A percentile compares a stretch with the other conserved stretches of the same genome.
These are phyloP conservation scores for Bucorvus abyssinicus DNA, from an alignment of 2,797 vertebrate species.

Conservation along the genomic window DNA sequence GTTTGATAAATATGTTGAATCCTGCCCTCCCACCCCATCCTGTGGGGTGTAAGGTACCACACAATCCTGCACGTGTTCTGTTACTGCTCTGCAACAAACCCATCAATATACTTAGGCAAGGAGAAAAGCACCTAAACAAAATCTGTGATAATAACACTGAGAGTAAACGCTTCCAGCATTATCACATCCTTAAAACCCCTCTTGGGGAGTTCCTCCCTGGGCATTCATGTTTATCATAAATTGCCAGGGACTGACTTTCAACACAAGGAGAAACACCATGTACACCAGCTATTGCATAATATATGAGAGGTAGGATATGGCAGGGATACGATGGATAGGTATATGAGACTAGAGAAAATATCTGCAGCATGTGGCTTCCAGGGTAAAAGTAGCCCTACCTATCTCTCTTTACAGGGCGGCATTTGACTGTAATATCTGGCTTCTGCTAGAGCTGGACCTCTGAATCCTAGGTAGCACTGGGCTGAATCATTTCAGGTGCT, in stretches of 20 bases:
- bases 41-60: not conserved
- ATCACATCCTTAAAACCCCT: not conserved
- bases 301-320: not conserved
- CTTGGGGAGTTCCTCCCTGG: not conserved
- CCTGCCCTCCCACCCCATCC: not conserved
- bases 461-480: not conserved
- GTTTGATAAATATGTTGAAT: not conserved
- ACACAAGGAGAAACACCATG: not conserved
- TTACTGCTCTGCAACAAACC: not conserved
- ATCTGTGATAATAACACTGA: not conserved
- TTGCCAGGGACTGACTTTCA: not conserved
- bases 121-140: not conserved
- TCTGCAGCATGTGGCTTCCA: not conserved
- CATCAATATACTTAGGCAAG: not conserved
- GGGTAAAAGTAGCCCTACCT: not conserved
- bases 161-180: not conserved
- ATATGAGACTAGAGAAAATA: not conserved
- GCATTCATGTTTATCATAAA: not conserved
- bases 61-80: not conserved
- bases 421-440: not conserved
- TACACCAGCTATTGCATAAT: not conserved
- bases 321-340: not conserved
- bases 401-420: not conserved
- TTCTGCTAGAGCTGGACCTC: not conserved
- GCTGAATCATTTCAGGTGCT: not conserved